Conservation (phyloP, 2,797 vertebrate genomes). For the Smutsia gigantea region DNA sequence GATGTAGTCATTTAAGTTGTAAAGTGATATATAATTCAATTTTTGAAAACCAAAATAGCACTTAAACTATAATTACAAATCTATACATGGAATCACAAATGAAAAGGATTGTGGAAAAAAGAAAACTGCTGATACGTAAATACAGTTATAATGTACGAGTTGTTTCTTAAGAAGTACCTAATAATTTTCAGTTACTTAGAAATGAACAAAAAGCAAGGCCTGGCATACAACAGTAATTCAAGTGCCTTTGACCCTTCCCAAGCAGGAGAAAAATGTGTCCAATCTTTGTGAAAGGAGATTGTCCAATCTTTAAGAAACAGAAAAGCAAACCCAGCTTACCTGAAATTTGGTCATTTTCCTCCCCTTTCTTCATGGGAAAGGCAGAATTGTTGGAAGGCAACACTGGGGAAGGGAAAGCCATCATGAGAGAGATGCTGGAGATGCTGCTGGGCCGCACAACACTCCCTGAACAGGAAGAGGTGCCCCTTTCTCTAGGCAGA, state of each 20-base stretch:
- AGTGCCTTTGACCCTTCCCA: neutral
- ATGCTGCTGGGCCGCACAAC: neutral
- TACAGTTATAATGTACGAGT: neutral
- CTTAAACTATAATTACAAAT: neutral
- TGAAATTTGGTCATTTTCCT: slow-evolving; percentile 70
- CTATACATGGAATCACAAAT: neutral
- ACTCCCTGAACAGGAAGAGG: neutral
- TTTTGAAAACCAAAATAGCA: neutral
- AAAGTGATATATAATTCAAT: neutral
- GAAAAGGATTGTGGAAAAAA: neutral
- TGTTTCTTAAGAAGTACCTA: neutral
- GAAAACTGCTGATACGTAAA: neutral
- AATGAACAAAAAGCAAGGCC: neutral
- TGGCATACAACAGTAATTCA: neutral
- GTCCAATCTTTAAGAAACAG: neutral
- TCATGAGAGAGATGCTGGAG: neutral
- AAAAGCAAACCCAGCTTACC: slow-evolving; percentile 41
- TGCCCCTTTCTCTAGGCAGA: neutral
- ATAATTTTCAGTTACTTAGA: slow-evolving; percentile 10
- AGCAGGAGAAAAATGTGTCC: neutral
- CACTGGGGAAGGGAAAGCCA: neutral
- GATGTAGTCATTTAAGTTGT: neutral
- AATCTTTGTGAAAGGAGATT: neutral
- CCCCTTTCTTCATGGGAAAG: neutral
- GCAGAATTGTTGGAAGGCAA: neutral